Conservation (phyloP, 2,888 invertebrate species). For the Spilosoma lubricipeda region DNA sequence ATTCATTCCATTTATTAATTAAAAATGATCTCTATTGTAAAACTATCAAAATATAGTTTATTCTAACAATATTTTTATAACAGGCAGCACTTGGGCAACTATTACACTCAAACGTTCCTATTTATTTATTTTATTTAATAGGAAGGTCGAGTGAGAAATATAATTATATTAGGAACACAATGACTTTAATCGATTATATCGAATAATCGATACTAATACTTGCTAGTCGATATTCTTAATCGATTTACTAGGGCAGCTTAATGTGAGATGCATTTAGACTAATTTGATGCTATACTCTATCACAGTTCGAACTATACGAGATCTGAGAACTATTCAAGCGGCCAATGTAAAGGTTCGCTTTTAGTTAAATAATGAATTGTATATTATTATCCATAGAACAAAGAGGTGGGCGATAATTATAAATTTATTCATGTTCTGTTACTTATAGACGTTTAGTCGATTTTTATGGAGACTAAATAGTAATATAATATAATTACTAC, state of each 20-base stretch:
- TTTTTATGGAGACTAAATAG: neutral
- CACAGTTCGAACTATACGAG: conserved; percentile 41
- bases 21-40: conserved; percentile 62
- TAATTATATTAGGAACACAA: conserved; percentile 30
- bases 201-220: conserved; percentile 12
- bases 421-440: conserved; percentile 28
- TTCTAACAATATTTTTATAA: conserved; percentile 56
- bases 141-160: conserved; percentile 56
- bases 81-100: conserved; percentile 50
- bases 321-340: conserved; percentile 42
- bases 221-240: conserved; percentile 15
- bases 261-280: conserved; percentile 30
- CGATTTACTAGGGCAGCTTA: conserved; percentile 19
- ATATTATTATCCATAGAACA: conserved; percentile 43
- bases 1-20: conserved; percentile 54
- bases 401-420: conserved; percentile 33
- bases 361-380: conserved; percentile 36
- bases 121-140: conserved; percentile 48
- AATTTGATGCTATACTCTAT: conserved; percentile 40
- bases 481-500: neutral
- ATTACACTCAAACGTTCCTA: conserved; percentile 44
- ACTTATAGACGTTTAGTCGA: conserved; percentile 29
- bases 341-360: conserved; percentile 16
- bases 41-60: conserved; percentile 51
- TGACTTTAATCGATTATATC: conserved; percentile 21